Evolutionary conservation across 2,888 invertebrate genomes (phyloP), one percentile per base, ranked within the genome.

Genomic region (Minunthozetes semirufus): DNA sequence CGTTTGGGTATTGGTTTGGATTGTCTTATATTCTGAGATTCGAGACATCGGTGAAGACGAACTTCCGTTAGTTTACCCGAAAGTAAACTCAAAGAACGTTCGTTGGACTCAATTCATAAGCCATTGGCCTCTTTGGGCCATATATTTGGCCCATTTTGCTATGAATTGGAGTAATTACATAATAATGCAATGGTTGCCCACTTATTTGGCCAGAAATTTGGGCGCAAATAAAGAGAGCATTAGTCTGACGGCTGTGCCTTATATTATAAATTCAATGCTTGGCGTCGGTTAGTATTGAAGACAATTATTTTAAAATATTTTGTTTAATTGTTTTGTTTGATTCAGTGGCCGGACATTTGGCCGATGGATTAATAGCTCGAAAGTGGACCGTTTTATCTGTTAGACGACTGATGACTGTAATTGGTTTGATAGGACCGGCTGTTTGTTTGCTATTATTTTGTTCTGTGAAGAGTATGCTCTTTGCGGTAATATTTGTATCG

Each of bases 111-210:
- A 88, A 81, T 89, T 89, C 79, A 82, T 90, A 63, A 82, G 85
- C 56, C 87, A 88, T 80, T 88, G 88, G 87, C 87, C 89, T 0
- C 82, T 90, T 38, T 89, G 89, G 89, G 88, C 89, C 6, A 86
- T 90, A 78, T 90, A 90, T 80, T 85, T 88, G 75, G 89, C 90
- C 46, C 90, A 90, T 82, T 90, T 90, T 82, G 87, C 88, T 38
- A 90, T 90, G 90, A 90, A 90, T 82, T 90, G 90, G 90, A 88
- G 88, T 73, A 89, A 88, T 80, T 90, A 90, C 80, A 89, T 90
- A 78, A 89, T 90, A 79, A 89, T 90, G 89, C 89, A 89, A 81
- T 90, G 90, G 90, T 82, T 90, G 77, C 90, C 90, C 4, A 90
- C 89, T 1, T 90, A 90, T 81, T 82, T 90, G 79, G 83, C 87